phyloP scores from a whole-genome alignment of 2,888 invertebrate genomes.

The Drymonia ruficornis region DNA sequence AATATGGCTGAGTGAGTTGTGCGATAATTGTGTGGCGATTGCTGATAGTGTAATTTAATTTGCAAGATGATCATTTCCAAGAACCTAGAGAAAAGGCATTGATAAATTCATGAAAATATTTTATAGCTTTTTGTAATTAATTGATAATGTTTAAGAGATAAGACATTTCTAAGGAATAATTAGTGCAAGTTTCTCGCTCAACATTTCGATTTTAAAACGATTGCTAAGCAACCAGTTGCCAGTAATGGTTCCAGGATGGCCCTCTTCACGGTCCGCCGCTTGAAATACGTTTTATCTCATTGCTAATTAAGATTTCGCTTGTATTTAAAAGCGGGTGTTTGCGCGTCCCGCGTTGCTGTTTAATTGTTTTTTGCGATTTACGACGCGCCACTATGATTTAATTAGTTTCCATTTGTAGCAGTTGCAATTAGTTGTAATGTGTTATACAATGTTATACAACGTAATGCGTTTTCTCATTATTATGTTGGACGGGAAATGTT shows the following conservation, averaged over 20 bases:
- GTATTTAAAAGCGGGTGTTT: constrained; percentile 40
- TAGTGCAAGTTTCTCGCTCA: neutral
- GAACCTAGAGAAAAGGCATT: too few species aligned
- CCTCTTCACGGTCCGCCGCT: constrained; percentile 14
- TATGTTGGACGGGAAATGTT: neutral
- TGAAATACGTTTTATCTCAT: constrained; percentile 41
- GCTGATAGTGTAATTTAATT: too few species aligned
- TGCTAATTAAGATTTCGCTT: constrained; percentile 51
- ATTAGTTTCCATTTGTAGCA: constrained; percentile 16
- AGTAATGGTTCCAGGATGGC: neutral
- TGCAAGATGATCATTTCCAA: too few species aligned
- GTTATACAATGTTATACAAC: neutral
- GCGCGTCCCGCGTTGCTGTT: constrained; percentile 25
- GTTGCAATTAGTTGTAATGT: neutral
- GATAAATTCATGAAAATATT: too few species aligned
- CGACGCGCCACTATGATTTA: constrained; percentile 19
- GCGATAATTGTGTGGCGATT: neutral
- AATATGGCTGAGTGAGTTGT: neutral
- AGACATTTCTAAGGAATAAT: neutral
- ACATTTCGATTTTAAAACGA: neutral
- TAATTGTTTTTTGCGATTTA: constrained; percentile 22
- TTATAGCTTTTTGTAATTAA: too few species aligned
- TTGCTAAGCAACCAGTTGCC: neutral
- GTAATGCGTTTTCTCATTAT: neutral
- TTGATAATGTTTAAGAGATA: too few species aligned